These are phyloP conservation scores for Apteryx mantelli DNA, from an alignment of 2,113 vertebrate species.

Conservation along the genomic window DNA sequence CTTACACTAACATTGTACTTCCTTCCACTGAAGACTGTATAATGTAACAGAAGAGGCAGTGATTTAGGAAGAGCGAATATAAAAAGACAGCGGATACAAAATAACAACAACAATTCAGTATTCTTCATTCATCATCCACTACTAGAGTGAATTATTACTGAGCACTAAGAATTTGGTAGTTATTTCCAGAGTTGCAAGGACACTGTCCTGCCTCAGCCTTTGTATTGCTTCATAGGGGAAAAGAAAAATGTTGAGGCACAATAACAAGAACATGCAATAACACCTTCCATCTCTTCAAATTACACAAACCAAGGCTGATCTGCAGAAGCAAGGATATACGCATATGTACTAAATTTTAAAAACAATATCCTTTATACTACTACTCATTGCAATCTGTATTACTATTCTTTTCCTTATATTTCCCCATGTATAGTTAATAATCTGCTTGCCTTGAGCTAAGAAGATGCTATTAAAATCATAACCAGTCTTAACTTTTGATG, in stretches of 20 bases:
- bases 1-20: background rate
- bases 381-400: background rate
- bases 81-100: too few species aligned
- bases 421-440: background rate
- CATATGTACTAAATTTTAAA: background rate
- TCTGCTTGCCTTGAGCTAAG: background rate
- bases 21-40: background rate
- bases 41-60: background rate
- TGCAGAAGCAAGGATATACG: background rate
- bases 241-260: background rate
- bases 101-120: background rate
- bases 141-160: background rate
- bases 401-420: background rate
- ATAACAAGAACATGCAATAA: background rate
- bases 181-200: background rate
- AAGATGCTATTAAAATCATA: background rate
- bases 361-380: background rate
- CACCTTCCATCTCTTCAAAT: background rate
- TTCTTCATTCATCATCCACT: background rate
- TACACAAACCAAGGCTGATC: background rate
- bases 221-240: background rate
- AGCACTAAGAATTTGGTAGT: background rate
- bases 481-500: background rate
- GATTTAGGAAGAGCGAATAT: background rate
- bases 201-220: background rate